Percentiles rank a stretch among this genome's conserved stretches.
Evolutionary conservation across 2,113 vertebrate species (phyloP).

Genomic region (Phyllostomus discolor): DNA sequence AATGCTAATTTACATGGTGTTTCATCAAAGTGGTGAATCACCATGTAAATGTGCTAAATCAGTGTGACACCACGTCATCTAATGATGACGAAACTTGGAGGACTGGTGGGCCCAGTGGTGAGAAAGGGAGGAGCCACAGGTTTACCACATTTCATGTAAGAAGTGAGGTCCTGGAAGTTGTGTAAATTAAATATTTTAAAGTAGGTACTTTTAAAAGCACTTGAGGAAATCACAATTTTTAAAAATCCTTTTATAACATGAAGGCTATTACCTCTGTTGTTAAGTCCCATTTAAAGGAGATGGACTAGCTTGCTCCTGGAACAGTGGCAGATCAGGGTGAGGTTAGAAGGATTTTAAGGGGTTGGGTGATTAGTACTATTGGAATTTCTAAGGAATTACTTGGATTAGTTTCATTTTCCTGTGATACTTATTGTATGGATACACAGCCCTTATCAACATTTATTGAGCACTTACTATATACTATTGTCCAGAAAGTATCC

Average conservation of each 20-base stretch:
- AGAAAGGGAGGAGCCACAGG: background rate
- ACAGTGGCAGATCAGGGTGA: background rate
- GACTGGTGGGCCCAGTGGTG: no score
- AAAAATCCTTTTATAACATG: background rate
- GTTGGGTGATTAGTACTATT: background rate
- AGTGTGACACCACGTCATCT: background rate
- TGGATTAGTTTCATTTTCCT: background rate
- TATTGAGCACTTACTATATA: background rate
- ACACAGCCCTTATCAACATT: background rate
- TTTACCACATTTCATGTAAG: background rate
- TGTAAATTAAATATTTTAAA: background rate
- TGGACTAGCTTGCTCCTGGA: background rate
- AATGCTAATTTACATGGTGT: background rate
- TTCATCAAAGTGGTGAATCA: background rate
- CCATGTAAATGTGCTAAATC: no score
- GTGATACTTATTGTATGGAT: background rate
- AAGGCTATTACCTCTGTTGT: background rate
- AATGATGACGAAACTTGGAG: background rate
- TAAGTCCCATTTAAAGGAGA: background rate
- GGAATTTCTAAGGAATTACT: background rate
- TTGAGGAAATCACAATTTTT: background rate
- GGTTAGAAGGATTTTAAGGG: background rate
- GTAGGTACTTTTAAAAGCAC: background rate
- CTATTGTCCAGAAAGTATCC: background rate
- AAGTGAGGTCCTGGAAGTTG: background rate